Conservation (phyloP, 2,888 invertebrate genomes). For the Lucinisca nassula region DNA sequence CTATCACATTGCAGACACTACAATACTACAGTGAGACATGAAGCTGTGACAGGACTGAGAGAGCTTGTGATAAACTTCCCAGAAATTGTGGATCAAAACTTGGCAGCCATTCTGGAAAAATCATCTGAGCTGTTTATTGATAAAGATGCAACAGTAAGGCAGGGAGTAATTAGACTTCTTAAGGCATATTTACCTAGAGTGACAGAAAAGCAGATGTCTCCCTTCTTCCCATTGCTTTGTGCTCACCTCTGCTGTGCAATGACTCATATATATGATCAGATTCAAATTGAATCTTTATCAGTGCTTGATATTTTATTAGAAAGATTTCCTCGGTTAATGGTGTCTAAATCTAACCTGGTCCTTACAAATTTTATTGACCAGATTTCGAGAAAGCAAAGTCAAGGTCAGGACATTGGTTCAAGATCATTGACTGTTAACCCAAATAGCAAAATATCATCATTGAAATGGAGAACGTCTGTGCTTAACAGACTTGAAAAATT, state of each 20-base stretch:
- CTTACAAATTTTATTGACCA: constrained; percentile 94
- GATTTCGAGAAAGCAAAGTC: constrained; percentile 90
- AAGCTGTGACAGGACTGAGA: constrained; percentile 90
- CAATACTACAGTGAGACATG: constrained; percentile 91
- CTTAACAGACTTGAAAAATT: constrained; percentile 91
- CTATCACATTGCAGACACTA: constrained; percentile 93
- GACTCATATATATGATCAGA: constrained; percentile 94
- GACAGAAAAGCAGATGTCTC: constrained; percentile 87
- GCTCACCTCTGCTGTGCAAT: constrained; percentile 96
- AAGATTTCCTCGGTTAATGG: constrained; percentile 91
- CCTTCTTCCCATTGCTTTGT: constrained; percentile 93
- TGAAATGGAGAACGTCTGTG: constrained; percentile 94
- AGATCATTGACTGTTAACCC: constrained; percentile 92
- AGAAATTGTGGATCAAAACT: constrained; percentile 90
- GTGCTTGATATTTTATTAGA: constrained; percentile 93
- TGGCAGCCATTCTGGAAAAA: constrained; percentile 92
- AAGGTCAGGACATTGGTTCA: constrained; percentile 54
- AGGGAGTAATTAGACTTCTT: constrained; percentile 89
- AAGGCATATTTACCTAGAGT: constrained; percentile 77
- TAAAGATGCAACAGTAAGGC: constrained; percentile 90
- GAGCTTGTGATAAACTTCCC: constrained; percentile 89
- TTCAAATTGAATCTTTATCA: constrained; percentile 95
- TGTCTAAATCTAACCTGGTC: constrained; percentile 92
- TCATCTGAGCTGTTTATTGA: constrained; percentile 92
- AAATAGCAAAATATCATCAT: constrained; percentile 92